Percentiles rank a stretch among this genome's conserved stretches.
Evolutionary conservation across 1,140 invertebrate species (phyloP).

Genomic region (Pentalonia nigronervosa): DNA sequence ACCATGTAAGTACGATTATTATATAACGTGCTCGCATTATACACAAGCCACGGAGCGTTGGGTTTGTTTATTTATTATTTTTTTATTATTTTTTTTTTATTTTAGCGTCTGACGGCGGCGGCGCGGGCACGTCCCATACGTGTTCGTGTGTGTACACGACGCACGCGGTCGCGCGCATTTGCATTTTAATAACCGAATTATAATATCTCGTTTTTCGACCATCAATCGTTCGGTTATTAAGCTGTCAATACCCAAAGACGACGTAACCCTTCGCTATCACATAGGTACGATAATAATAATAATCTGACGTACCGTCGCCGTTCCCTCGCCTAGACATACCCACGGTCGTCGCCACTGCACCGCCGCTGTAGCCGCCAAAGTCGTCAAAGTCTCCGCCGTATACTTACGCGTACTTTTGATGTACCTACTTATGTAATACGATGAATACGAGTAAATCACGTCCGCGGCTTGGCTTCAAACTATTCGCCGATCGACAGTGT

Average conservation of each 20-base stretch:
- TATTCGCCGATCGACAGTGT: background rate
- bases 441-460: background rate
- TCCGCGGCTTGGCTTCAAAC: background rate
- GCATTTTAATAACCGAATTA: slow-evolving; percentile 57
- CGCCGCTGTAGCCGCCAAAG: background rate
- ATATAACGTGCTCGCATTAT: background rate
- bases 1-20: background rate
- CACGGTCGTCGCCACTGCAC: background rate
- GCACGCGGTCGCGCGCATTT: background rate
- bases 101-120: background rate
- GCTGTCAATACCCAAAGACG: slow-evolving; percentile 30
- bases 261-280: background rate
- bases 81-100: background rate
- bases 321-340: background rate
- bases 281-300: background rate
- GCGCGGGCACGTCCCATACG: background rate
- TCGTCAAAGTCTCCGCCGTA: background rate
- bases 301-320: background rate
- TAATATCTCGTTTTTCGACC: slow-evolving; percentile 28
- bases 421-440: background rate
- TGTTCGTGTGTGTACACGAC: background rate
- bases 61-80: background rate
- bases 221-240: slow-evolving; percentile 57
- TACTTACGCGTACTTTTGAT: background rate
- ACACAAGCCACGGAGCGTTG: background rate